Evolutionary conservation across 2,888 invertebrate genomes (phyloP).

Genomic region (Toxonevra muliebris): DNA sequence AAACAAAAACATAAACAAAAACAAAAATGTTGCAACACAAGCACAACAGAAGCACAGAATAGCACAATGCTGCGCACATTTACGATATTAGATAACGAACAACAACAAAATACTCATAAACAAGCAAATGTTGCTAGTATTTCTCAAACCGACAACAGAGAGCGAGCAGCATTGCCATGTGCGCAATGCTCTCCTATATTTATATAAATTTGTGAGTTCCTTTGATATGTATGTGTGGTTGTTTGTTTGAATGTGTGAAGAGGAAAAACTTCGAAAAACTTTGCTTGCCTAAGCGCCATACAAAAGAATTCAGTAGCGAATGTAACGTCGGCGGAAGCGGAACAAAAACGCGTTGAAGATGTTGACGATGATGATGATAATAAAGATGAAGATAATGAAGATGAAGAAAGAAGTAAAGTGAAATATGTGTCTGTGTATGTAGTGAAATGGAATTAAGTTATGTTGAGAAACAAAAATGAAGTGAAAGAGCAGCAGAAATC

Average conservation of each 20-base stretch:
- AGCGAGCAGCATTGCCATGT: background rate
- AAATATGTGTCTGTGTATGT: slow-evolving; percentile 30
- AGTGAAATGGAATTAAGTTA: slow-evolving; percentile 16
- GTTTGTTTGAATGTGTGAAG: slow-evolving; percentile 3
- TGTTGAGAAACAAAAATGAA: slow-evolving; percentile 7
- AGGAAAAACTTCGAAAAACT: too few relatives aligned
- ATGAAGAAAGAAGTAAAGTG: background rate
- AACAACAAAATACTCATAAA: too few relatives aligned
- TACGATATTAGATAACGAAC: too few relatives aligned
- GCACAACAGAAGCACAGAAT: too few relatives aligned
- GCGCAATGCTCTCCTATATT: background rate
- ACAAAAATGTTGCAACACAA: too few relatives aligned
- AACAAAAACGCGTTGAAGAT: slow-evolving; percentile 34
- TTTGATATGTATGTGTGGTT: slow-evolving; percentile 8
- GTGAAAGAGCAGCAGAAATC: slow-evolving; percentile 5
- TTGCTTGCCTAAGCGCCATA: slow-evolving; percentile 7
- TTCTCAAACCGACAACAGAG: background rate
- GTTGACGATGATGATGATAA: slow-evolving; percentile 3
- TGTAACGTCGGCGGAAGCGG: slow-evolving; percentile 45
- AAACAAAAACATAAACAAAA: too few relatives aligned
- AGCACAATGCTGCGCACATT: too few relatives aligned
- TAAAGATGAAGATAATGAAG: background rate
- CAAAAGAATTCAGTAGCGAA: slow-evolving; percentile 45
- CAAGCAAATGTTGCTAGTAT: slow-evolving; percentile 13
- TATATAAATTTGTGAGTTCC: background rate